Conservation (phyloP, 2,888 invertebrate genomes). For the Cistogaster globosa region DNA sequence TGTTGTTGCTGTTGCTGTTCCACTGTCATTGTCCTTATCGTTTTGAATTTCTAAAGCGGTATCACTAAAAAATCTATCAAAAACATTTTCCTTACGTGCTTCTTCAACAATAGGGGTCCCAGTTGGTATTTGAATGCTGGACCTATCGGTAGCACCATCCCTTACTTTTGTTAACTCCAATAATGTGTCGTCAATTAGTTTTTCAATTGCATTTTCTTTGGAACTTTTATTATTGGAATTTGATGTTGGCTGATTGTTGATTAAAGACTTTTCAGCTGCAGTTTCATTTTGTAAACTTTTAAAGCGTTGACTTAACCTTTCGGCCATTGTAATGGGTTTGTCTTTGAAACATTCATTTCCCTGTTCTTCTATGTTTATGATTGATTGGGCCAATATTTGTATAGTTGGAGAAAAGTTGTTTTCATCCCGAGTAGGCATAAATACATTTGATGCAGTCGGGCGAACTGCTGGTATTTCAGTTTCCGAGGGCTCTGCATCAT, state of each 20-base stretch:
- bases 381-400: conserved; percentile 71
- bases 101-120: not conserved
- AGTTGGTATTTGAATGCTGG: not conserved
- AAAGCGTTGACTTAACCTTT: conserved; percentile 76
- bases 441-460: conserved; percentile 65
- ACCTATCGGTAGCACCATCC: not conserved
- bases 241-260: not conserved
- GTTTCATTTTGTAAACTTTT: conserved; percentile 72
- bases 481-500: not conserved
- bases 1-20: not conserved
- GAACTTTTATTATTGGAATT: not conserved
- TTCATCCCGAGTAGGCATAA: conserved; percentile 69
- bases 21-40: not conserved
- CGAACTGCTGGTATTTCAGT: not conserved
- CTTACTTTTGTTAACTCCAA: conserved; percentile 67
- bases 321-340: conserved; percentile 75
- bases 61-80: conserved; percentile 32
- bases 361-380: conserved; percentile 69
- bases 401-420: conserved; percentile 70
- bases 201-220: conserved; percentile 39
- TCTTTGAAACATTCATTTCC: conserved; percentile 16
- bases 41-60: conserved; percentile 10
- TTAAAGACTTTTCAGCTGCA: not conserved
- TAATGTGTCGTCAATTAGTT: conserved; percentile 36
- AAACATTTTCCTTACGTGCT: conserved; percentile 20